Evolutionary conservation across 1,140 invertebrate species (phyloP), one percentile per base, ranked within the genome.

Genomic region (Dinoponera quadriceps): DNA sequence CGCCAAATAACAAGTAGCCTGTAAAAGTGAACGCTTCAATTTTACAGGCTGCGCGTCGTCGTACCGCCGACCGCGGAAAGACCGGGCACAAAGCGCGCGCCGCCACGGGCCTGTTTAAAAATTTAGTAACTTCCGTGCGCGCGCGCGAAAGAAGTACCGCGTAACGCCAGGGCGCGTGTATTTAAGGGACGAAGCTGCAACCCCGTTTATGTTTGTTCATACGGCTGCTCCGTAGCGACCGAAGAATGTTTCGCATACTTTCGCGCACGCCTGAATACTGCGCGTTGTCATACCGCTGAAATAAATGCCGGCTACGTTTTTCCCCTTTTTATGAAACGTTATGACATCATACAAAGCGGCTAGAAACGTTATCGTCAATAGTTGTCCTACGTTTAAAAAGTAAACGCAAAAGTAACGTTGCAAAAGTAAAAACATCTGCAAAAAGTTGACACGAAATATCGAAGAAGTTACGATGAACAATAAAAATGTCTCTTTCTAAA

Each of bases 1-100:
- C 38, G 27, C 49, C 71, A 68, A 78, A 89, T 88, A 87, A 87
- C 88, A 82, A 87, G 81, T 86, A 86, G 84, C 84, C 84, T 85
- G 75, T 84, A 88, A 89, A 88, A 89, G 88, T 88, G 82, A 88
- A 88, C 75, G 66, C 62, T 27, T 57, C 18, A 25, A 51, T 69
- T 38, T 68, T 55, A 62, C 68, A 87, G 77, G 66, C 69, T 55
- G 85, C 27, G 27, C 11, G 16, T 22, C 33, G 22, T 57, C 25
- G 38, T 29, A 51, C 33, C 55, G 7, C 5, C 22, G 65, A 59
- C 49, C 27, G 55, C 25, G 68, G 60, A 63, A 57, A 73, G 38
- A 33, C 51, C 20, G n/a, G 5, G 27, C 27, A 29, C 14, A 38
- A 59, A n/a, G 44, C 14, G 29, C 62, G 4, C 38, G 11, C 9